Evolutionary conservation across 2,797 vertebrate genomes (phyloP), one percentile per base, ranked within the genome.

Genomic region (Scolopax rusticola): DNA sequence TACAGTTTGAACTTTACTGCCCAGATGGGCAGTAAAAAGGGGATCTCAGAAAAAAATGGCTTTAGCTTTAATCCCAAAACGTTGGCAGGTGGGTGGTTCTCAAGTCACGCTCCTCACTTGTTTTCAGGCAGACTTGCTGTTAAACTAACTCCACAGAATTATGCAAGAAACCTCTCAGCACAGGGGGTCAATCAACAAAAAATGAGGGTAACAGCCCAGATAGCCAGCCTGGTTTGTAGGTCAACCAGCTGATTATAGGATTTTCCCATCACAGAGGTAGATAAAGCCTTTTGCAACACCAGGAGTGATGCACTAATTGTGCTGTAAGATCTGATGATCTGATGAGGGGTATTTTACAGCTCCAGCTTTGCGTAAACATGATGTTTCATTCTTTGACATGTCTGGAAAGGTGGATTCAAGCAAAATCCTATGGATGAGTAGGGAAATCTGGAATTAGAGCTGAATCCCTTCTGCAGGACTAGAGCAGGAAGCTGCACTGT

Each of bases 71-170:
- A 68, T 75, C n/a, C 14, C 15, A 59, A 61, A 61, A 54, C 80
- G 11, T 51, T 92, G 50, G 18, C 64, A 71, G 32, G 64, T 89
- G 51, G 50, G 57, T 84, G 69, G 61, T 59, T 88, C 76, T 94
- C 48, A 82, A 83, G 21, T 84, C 48, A 83, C 75, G 23, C 12
- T 93, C 30, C 60, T 92, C 83, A 23, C n/a, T 59, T 61, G 41
- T 80, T 94, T 91, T 95, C 71, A 70, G 69, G 12, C 57, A 87
- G 48, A 60, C 50, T 85, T 87, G 33, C 81, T 87, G 61, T 93
- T 91, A 80, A 90, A 68, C 23, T 38, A 19, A 76, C 76, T 86
- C 63, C 74, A 21, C 21, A 53, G 28, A 78, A 57, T 11, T 41
- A 41, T 12, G 30, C 28, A 64, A 92, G 75, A 48, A 87, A 59